A percentile compares a stretch with the other conserved stretches of the same genome.
These are phyloP conservation scores for Rhagologus leucostigma DNA, from an alignment of 2,113 vertebrate species.

Conservation along the genomic window DNA sequence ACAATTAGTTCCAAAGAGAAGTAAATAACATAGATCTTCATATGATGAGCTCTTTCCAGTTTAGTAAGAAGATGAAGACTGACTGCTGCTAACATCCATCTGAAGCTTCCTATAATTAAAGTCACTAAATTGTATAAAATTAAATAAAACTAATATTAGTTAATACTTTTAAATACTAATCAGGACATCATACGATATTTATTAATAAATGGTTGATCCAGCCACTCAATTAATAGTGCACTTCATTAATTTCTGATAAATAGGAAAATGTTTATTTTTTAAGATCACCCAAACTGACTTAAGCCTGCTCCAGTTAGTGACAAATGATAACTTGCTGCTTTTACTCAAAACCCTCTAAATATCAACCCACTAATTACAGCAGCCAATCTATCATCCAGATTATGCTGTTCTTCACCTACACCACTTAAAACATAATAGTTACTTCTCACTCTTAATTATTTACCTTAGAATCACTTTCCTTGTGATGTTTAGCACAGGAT, in stretches of 20 bases:
- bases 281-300: neutral
- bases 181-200: neutral
- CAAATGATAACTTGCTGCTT: neutral
- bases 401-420: neutral
- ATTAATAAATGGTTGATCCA: neutral
- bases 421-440: neutral
- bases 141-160: neutral
- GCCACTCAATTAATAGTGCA: neutral
- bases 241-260: neutral
- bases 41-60: neutral
- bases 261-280: neutral
- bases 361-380: neutral
- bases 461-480: conserved; percentile 90
- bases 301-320: neutral
- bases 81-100: neutral
- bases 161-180: neutral
- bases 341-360: neutral
- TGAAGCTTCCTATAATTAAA: neutral
- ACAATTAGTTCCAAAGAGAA: neutral
- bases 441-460: neutral
- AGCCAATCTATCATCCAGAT: neutral
- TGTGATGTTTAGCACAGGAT: conserved; percentile 89
- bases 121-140: neutral
- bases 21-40: neutral
- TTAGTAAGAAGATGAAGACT: neutral